Base-by-base conservation (phyloP, 2,888 invertebrate genomes). In the Drosophila quasianomalipes region DNA sequence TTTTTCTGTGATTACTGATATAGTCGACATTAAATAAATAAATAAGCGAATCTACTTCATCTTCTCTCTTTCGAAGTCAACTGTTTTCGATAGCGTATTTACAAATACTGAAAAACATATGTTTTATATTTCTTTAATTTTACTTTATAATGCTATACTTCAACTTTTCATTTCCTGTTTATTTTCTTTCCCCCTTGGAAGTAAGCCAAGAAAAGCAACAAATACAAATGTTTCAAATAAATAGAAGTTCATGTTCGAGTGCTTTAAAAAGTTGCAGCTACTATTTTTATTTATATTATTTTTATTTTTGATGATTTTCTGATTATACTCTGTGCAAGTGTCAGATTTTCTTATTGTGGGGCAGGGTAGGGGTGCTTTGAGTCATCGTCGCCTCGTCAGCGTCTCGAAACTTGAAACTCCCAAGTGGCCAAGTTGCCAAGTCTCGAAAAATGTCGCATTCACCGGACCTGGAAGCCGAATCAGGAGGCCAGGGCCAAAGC, bases 381-480 rank as follows among this genome's bases (percentile, higher is more conserved):
- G 80, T 70, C 81, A 71, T 76, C 71, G 71, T 70, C 63, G 63
- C 53, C 51, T 39, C 63, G 28, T 70, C 75, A 68, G 58, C 68
- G 68, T 73, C 66, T 73, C 54, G 41, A 64, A 71, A 70, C 70
- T 58, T 28, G 61, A 66, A 80, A 63, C 62, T 79, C 78, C 81
- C 78, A 69, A 81, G 78, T 79, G 78, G 72, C 61, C 37, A 39
- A 69, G 47, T 62, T 53, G 52, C 35, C 28, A 28, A 28, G 28
- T 30, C 76, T 64, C 51, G 51, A 47, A 57, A 22, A 60, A 28
- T 59, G 49, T 59, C 53, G 37, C 55, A 52, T 53, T 41, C 62
- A 26, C 28, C 39, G 65, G 44, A n/a, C 37, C 77, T 62, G 74
- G 41, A 35, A 7, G 30, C 26, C 33, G 33, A n/a, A 55, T 26